Evolutionary conservation across 2,113 vertebrate genomes (phyloP), one percentile per base, ranked within the genome.

Genomic region (Rallus limicola): DNA sequence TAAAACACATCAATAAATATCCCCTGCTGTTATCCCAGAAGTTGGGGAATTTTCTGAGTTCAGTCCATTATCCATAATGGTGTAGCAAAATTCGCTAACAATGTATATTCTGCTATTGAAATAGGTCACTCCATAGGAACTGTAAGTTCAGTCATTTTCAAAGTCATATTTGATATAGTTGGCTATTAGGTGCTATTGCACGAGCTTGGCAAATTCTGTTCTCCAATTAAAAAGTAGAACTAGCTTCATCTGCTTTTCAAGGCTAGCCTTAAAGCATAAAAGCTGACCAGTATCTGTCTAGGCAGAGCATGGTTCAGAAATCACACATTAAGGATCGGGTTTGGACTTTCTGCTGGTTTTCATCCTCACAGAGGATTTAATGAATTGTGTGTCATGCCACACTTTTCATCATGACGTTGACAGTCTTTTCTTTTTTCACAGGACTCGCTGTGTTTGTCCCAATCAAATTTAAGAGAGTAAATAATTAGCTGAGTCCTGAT

Each of bases 151-250:
- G 59, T 25, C 25, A 13, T 84, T 88, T 96, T 40, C 67, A 86
- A 20, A 90, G 20, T 6, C 19, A 9, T 14, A 5, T 93, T 87
- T 82, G 75, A 71, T 52, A 31, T 44, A 24, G 10, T 13, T 64
- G 65, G 34, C 11, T 29, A 10, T 76, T 82, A 38, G 79, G 38
- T 44, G 67, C 31, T 85, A 16, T 28, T 68, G 55, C 68, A 76
- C 1, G 15, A 93, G 53, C 23, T 10, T 72, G 92, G 52, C 23
- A 33, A 68, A 24, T 75, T 93, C 86, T 88, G 65, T 88, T 86
- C 60, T 58, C 80, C 74, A 86, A 46, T 91, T 89, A 93, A 85
- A 79, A 86, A 80, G 86, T 40, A 59, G 88, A 94, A 59, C 9
- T 28, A 69, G 31, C 80, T 80, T 83, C 26, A 4, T 29, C 69